phyloP scores from a whole-genome alignment of 2,888 invertebrate species.

The Eretmocerus hayati region DNA sequence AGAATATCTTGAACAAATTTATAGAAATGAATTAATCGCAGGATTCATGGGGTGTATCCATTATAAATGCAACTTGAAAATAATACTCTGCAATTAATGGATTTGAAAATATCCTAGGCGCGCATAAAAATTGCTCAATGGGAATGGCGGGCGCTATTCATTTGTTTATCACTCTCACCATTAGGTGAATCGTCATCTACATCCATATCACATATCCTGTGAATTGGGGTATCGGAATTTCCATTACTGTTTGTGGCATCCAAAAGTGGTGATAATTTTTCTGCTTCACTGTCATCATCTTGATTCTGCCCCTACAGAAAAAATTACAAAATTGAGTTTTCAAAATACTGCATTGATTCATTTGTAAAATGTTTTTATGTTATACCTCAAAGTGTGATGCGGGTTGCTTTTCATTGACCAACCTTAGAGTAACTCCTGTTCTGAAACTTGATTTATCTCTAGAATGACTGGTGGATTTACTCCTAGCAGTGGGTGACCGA shows the following conservation, averaged over 20 bases:
- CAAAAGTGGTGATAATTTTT: conserved; percentile 72
- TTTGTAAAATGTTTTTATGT: too few species aligned
- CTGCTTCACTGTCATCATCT: conserved; percentile 77
- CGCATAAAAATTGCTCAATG: conserved; percentile 24
- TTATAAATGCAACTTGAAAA: too few species aligned
- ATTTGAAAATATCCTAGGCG: neutral
- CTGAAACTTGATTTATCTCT: conserved; percentile 42
- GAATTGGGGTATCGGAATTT: conserved; percentile 34
- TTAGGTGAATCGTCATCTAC: conserved; percentile 42
- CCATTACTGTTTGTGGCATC: conserved; percentile 45
- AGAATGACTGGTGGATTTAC: conserved; percentile 34
- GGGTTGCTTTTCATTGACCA: conserved; percentile 56
- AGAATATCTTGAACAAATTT: too few species aligned
- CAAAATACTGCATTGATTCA: too few species aligned
- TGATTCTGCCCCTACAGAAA: conserved; percentile 42
- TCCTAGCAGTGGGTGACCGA: conserved; percentile 38
- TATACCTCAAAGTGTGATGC: conserved; percentile 38
- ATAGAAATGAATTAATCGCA: too few species aligned
- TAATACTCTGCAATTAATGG: too few species aligned
- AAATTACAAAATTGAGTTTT: neutral
- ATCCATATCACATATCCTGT: conserved; percentile 39
- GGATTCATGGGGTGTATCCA: too few species aligned
- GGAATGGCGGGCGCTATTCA: conserved; percentile 37
- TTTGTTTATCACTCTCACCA: conserved; percentile 37
- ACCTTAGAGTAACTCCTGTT: conserved; percentile 52